Conservation (phyloP, 2,888 invertebrate species). For the Lepidochrysops patricia region DNA sequence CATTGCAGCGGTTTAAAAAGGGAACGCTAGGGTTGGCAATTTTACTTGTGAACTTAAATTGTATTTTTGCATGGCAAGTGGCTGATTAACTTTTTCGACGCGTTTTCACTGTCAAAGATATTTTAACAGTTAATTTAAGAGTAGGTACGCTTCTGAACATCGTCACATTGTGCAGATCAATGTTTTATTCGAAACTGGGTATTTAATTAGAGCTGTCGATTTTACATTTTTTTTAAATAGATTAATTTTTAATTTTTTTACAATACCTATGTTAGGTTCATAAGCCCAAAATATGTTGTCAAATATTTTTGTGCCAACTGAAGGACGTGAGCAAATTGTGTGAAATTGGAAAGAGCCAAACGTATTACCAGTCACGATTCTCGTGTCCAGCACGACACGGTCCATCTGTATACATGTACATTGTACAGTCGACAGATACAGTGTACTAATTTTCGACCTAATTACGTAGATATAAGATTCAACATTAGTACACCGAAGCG, state of each 20-base stretch:
- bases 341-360: slow-evolving; percentile 10
- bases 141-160: too few relatives aligned
- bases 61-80: not conserved
- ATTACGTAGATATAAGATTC: too few relatives aligned
- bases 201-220: too few relatives aligned
- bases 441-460: too few relatives aligned
- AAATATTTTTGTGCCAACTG: not conserved
- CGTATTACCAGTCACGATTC: slow-evolving; percentile 48
- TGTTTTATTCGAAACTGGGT: too few relatives aligned
- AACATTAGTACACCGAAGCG: too few relatives aligned
- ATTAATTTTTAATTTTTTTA: too few relatives aligned
- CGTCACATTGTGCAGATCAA: too few relatives aligned
- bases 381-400: slow-evolving; percentile 36
- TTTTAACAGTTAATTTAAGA: not conserved
- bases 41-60: not conserved
- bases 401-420: slow-evolving; percentile 12
- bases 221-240: too few relatives aligned
- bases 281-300: too few relatives aligned
- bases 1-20: not conserved
- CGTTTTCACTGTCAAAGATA: not conserved
- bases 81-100: not conserved
- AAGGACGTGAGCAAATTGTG: slow-evolving; percentile 4
- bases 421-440: too few relatives aligned
- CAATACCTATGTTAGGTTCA: too few relatives aligned
- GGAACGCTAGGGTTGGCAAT: not conserved